These are phyloP conservation scores for Electrophaes corylata DNA, from an alignment of 2,888 invertebrate genomes.

Conservation along the genomic window DNA sequence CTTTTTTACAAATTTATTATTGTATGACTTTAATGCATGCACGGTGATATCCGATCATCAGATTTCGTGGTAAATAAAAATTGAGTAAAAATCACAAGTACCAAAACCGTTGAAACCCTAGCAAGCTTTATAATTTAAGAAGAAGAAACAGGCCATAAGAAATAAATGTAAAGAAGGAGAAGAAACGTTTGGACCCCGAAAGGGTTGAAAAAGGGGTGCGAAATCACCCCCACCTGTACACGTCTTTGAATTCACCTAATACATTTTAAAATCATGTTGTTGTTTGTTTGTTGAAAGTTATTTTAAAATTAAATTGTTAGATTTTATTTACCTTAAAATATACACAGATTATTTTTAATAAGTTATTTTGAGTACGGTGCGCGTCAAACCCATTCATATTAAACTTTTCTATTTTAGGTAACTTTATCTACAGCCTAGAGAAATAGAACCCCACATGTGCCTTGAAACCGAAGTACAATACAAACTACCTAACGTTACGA, in stretches of 20 bases:
- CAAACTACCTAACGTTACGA: too few relatives aligned
- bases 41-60: too few relatives aligned
- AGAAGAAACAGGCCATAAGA: slow-evolving; percentile 85
- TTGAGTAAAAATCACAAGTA: slow-evolving; percentile 51
- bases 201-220: slow-evolving; percentile 80
- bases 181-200: slow-evolving; percentile 82
- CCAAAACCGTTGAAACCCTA: slow-evolving; percentile 57
- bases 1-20: too few relatives aligned
- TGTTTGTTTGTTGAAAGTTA: slow-evolving; percentile 49
- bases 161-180: slow-evolving; percentile 84
- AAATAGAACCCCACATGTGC: too few relatives aligned
- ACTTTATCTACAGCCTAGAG: too few relatives aligned
- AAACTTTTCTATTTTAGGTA: too few relatives aligned
- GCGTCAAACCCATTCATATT: too few relatives aligned
- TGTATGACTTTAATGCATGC: too few relatives aligned
- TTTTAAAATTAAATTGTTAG: slow-evolving; percentile 1
- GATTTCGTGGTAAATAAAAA: too few relatives aligned
- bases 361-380: too few relatives aligned
- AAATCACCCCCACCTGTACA: slow-evolving; percentile 72
- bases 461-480: too few relatives aligned
- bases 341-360: too few relatives aligned
- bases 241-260: slow-evolving; percentile 50
- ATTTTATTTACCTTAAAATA: not conserved
- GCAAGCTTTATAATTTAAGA: slow-evolving; percentile 82
- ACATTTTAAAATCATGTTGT: slow-evolving; percentile 35